phyloP scores from a whole-genome alignment of 2,797 vertebrate genomes.

The Lacerta viridis region DNA sequence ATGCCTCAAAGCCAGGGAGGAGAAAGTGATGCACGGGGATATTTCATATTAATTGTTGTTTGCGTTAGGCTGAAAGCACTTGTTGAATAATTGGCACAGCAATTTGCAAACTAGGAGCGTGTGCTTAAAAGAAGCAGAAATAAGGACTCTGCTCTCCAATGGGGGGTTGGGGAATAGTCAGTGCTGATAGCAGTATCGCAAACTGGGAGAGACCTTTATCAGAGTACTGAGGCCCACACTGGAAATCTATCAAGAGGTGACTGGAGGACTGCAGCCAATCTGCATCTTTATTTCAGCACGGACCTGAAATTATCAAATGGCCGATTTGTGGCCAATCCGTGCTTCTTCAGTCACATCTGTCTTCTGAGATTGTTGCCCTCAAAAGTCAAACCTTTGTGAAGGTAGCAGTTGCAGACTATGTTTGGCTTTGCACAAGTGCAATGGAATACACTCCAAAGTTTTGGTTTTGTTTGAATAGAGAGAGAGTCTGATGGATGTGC shows the following conservation, averaged over 20 bases:
- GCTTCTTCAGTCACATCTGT: background rate
- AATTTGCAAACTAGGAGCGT: background rate
- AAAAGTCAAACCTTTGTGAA: background rate
- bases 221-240: background rate
- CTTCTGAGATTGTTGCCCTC: background rate
- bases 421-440: background rate
- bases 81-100: background rate
- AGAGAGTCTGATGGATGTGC: background rate
- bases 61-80: background rate
- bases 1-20: conserved; percentile 33
- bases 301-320: no score
- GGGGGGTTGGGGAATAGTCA: background rate
- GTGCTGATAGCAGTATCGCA: background rate
- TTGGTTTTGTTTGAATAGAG: background rate
- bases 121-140: background rate
- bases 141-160: background rate
- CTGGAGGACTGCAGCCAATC: background rate
- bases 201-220: background rate
- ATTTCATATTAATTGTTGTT: background rate
- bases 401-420: background rate
- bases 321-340: no score
- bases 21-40: fast-evolving
- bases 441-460: background rate
- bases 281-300: background rate
- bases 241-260: background rate